Base-by-base conservation (phyloP, 2,797 vertebrate species). In the Hippocampus kuda region DNA sequence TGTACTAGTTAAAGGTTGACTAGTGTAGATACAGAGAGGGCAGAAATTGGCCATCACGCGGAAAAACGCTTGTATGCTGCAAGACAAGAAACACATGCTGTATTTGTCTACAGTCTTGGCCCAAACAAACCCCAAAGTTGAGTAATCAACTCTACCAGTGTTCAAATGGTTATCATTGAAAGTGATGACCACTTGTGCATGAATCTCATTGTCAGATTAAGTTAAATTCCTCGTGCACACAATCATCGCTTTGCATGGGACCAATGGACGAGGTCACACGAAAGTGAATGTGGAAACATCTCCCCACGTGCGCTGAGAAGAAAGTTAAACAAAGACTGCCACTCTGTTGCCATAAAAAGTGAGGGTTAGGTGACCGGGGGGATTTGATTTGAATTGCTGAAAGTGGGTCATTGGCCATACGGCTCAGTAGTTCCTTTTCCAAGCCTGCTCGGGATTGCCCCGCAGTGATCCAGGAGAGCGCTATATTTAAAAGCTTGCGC, bases 391-490 rank as follows among this genome's bases (percentile, higher is more conserved):
- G 27, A 60, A 38, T 34, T 27, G 59, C 59, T 73, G 79, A 74
- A 91, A 88, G 76, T 89, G 80, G 89, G 88, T 88, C 89, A 86
- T n/a, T 74, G 78, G 79, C 86, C 75, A 85, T 89, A 82, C 86
- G 81, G 85, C 83, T 89, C 88, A 88, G 76, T 85, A 74, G 81
- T 78, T 87, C 77, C 69, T 84, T 79, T 75, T 73, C 83, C 30
- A 75, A 34, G 42, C 56, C 67, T n/a, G 26, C 67, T 16, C 2
- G 57, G 68, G 57, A 44, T 48, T 20, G 46, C 54, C 67, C 41
- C 22, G 41, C 10, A 41, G 67, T 24, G 67, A 53, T 42, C 54
- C 56, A 22, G n/a, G 9, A 48, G 26, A 48, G 18, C 20, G 20
- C 24, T 65, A 48, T 65, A 18, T 27, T 65, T 65, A 65, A 63